Percentiles rank a stretch among this genome's conserved stretches.
Evolutionary conservation across 2,888 invertebrate species (phyloP).

Genomic region (Diachrysia chrysitis): DNA sequence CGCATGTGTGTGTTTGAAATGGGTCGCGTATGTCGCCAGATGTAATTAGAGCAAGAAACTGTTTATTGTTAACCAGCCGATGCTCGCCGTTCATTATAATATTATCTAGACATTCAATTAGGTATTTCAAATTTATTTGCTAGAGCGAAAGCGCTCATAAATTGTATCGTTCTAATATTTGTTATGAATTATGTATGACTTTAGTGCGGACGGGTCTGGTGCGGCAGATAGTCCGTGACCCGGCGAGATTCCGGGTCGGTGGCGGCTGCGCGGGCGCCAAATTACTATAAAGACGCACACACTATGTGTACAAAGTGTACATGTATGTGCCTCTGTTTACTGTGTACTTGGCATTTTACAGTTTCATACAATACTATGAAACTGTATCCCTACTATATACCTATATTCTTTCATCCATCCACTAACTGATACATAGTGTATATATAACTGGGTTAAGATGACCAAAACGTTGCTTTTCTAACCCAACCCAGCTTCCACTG

Average conservation of each 20-base stretch:
- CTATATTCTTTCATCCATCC: too few species aligned
- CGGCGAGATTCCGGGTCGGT: constrained; percentile 18
- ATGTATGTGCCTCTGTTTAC: neutral
- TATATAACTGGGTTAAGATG: too few species aligned
- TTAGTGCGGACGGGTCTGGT: constrained; percentile 8
- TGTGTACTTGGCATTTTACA: too few species aligned
- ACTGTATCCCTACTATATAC: too few species aligned
- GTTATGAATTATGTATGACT: constrained; percentile 15
- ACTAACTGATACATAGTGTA: too few species aligned
- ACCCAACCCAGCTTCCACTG: too few species aligned
- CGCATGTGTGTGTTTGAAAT: constrained; percentile 59
- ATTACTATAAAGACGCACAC: constrained; percentile 16
- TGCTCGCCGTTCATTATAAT: constrained; percentile 45
- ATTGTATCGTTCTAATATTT: constrained; percentile 6
- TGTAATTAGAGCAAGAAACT: constrained; percentile 76
- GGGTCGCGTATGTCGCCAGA: constrained; percentile 72
- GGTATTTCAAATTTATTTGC: constrained; percentile 28
- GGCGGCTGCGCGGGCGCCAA: neutral
- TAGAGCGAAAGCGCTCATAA: constrained; percentile 9
- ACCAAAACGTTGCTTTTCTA: too few species aligned
- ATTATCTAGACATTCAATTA: constrained; percentile 29
- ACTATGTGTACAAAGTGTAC: constrained; percentile 6
- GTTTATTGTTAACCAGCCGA: constrained; percentile 62
- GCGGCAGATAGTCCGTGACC: constrained; percentile 26
- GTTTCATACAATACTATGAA: too few species aligned